A percentile compares a stretch with the other conserved stretches of the same genome.
phyloP scores from a whole-genome alignment of 2,888 invertebrate species.

The Drosophila cognata region DNA sequence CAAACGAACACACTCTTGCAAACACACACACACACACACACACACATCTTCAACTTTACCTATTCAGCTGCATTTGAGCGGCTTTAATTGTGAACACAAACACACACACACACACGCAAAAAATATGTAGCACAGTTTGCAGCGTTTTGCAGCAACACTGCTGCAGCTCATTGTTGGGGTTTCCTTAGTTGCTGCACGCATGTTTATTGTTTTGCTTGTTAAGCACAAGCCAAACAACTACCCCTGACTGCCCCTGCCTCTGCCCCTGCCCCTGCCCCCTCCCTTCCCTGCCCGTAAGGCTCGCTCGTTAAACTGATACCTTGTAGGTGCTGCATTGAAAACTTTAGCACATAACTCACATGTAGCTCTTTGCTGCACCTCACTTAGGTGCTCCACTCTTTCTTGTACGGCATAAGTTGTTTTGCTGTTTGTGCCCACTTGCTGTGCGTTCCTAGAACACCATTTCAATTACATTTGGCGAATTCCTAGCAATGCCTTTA shows the following conservation, averaged over 20 bases:
- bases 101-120: background rate
- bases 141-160: constrained; percentile 37
- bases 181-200: constrained; percentile 32
- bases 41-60: constrained; percentile 3
- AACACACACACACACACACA: constrained; percentile 21
- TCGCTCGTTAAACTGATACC: constrained; percentile 49
- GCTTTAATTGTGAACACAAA: constrained; percentile 57
- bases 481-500: constrained; percentile 46
- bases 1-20: constrained; percentile 25
- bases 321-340: constrained; percentile 42
- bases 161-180: constrained; percentile 27
- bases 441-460: constrained; percentile 7
- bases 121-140: constrained; percentile 62
- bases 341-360: constrained; percentile 49
- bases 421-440: constrained; percentile 21
- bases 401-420: constrained; percentile 24
- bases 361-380: constrained; percentile 5
- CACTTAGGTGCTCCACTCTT: background rate
- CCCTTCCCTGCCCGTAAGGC: background rate
- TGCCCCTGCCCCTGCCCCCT: too few relatives aligned
- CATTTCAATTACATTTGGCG: constrained; percentile 64
- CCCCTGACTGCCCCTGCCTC: background rate
- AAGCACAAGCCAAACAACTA: constrained; percentile 19
- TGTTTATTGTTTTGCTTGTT: constrained; percentile 24
- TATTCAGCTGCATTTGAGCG: constrained; percentile 38